Evolutionary conservation across 2,888 invertebrate species (phyloP), one percentile per base, ranked within the genome.

Genomic region (Drosophila phalerata): DNA sequence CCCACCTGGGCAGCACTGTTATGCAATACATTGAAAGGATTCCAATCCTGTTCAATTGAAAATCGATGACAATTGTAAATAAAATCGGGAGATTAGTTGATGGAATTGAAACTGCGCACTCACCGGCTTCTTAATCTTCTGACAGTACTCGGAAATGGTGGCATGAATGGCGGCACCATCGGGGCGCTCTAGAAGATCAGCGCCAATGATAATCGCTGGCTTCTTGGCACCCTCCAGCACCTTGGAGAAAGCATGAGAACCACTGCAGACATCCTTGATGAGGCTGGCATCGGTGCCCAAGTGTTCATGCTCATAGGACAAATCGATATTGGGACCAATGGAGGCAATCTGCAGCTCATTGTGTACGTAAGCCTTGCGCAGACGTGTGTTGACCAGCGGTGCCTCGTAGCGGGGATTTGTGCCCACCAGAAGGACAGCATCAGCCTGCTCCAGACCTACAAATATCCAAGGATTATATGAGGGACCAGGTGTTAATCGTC

Each of bases 341-440:
- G 97, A 93, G 0, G 97, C 99, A 45, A 99, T 93, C 72, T 95
- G 94, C 17, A 97, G 94, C 91, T 99, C 98, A 92, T 97, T 97
- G 91, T 99, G 98, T n/a, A 99, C 94, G 93, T 96, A 99, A 67
- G 96, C 95, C 93, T 99, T 99, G 68, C 99, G 95, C 75, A 99
- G 95, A 85, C 99, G 95, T 0, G 99, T 96, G 93, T 99, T 99
- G 67, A 99, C 94, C 32, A 99, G 93, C 0, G 99, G 99, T 42
- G 99, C 99, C 93, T 99, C 99, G 92, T 97, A 98, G 56, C 99
- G 95, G 0, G 98, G 97, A 94, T 99, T 99, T 1, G 98, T 98
- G 61, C 99, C 99, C 84, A 99, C 95, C 56, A 99, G 93, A 0
- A 99, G 93, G 19, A 99, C 95, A 63, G 97, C 94, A 93, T 99